These are phyloP conservation scores for Microtus oregoni DNA, from an alignment of 2,113 vertebrate species.

Conservation along the genomic window DNA sequence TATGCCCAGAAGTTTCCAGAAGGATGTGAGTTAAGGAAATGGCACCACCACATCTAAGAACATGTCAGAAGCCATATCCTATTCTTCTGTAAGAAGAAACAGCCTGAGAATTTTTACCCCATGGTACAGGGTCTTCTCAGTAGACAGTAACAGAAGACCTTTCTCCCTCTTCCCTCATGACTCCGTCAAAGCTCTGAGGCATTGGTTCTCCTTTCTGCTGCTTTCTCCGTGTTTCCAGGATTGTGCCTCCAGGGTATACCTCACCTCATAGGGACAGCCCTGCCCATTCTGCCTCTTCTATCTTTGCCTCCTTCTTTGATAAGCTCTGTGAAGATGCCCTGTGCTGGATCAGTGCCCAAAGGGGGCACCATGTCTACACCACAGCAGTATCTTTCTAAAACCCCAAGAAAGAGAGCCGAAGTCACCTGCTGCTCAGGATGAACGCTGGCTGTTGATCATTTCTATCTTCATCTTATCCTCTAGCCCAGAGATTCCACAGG, in stretches of 20 bases:
- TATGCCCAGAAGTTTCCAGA: neutral
- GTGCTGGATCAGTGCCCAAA: no score
- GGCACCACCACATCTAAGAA: neutral
- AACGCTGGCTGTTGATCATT: no score
- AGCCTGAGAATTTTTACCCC: accelerated
- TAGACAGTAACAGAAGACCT: neutral
- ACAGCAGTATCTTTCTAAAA: neutral
- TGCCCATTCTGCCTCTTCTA: neutral
- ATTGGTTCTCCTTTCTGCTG: neutral
- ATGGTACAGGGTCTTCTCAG: no score
- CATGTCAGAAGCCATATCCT: neutral
- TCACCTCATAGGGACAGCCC: no score
- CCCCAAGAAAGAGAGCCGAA: neutral
- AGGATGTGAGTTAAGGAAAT: neutral
- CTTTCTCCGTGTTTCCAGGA: neutral
- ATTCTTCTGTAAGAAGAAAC: neutral
- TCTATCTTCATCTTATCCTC: neutral
- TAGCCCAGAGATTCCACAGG: neutral
- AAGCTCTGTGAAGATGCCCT: neutral
- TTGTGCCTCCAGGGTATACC: no score
- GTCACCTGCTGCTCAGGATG: neutral
- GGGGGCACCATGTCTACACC: neutral
- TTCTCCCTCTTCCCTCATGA: accelerated
- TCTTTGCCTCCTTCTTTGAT: neutral
- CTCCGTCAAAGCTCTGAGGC: neutral